A percentile compares a stretch with the other conserved stretches of the same genome.
These are phyloP conservation scores for Mus spicilegus DNA, from an alignment of 2,113 vertebrate species.

Conservation along the genomic window DNA sequence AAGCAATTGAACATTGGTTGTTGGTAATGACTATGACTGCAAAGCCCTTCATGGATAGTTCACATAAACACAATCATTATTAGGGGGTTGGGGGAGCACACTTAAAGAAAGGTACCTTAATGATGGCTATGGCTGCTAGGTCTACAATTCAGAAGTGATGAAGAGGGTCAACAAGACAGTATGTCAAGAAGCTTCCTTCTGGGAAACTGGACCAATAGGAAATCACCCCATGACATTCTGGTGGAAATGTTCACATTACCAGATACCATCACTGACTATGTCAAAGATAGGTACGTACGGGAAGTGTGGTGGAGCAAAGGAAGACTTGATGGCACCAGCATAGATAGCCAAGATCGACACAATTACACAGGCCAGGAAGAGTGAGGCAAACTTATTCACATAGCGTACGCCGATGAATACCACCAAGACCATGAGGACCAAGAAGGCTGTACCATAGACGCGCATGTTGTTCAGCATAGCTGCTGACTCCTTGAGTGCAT, in stretches of 20 bases:
- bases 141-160: not conserved
- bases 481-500: conserved; percentile 86
- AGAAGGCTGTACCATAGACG: conserved; percentile 92
- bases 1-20: not conserved
- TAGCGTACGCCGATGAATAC: conserved; percentile 95
- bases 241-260: not conserved
- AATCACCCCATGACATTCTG: conserved; percentile 3
- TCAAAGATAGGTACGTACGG: conserved; percentile 86
- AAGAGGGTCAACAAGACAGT: not conserved
- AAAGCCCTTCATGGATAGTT: conserved; percentile 44
- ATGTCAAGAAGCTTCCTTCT: not conserved
- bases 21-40: conserved; percentile 38
- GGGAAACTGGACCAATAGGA: not conserved
- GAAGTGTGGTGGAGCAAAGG: conserved; percentile 90
- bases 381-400: conserved; percentile 95
- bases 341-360: conserved; percentile 95
- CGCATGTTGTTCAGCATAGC: conserved; percentile 96
- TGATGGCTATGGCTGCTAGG: not conserved
- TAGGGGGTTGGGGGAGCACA: not conserved
- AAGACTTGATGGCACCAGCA: conserved; percentile 92
- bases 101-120: not conserved
- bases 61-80: not conserved
- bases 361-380: conserved; percentile 94
- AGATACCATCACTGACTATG: not conserved
- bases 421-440: conserved; percentile 93